phyloP scores from a whole-genome alignment of 2,888 invertebrate genomes.

The Chironomus tentans region DNA sequence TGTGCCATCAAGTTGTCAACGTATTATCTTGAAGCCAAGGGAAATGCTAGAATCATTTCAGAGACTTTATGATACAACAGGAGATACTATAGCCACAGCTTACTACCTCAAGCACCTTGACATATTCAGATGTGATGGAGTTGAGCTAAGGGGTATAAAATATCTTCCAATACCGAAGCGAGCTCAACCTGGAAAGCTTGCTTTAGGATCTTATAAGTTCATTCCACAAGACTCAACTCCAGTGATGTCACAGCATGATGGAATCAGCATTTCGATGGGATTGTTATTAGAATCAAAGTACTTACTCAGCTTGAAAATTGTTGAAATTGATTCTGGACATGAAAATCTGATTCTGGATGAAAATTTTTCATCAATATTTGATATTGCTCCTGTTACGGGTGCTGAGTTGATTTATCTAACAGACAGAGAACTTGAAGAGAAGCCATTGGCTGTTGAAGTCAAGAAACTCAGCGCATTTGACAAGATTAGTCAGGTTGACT shows the following conservation, averaged over 20 bases:
- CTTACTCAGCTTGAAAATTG: conserved; percentile 46
- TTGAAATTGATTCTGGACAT: not conserved
- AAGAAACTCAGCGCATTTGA: conserved; percentile 51
- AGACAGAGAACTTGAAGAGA: not conserved
- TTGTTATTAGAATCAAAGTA: conserved; percentile 57
- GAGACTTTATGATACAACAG: conserved; percentile 33
- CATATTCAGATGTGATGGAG: conserved; percentile 56
- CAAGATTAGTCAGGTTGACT: conserved; percentile 48
- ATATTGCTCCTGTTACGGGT: not conserved
- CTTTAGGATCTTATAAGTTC: conserved; percentile 66
- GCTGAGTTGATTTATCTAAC: not conserved
- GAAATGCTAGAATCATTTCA: conserved; percentile 48
- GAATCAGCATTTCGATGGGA: conserved; percentile 55
- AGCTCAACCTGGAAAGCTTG: conserved; percentile 58
- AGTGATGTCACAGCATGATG: conserved; percentile 38
- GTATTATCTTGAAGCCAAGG: conserved; percentile 56
- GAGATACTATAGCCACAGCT: conserved; percentile 33
- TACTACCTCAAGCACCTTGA: conserved; percentile 37
- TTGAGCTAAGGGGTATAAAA: conserved; percentile 66
- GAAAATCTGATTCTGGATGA: not conserved
- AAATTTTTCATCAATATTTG: not conserved
- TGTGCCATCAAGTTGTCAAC: conserved; percentile 66
- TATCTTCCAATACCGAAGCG: conserved; percentile 64
- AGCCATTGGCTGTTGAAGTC: conserved; percentile 50
- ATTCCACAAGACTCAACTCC: conserved; percentile 50